These are phyloP conservation scores for Clamator glandarius DNA, from an alignment of 2,797 vertebrate species.

Conservation along the genomic window DNA sequence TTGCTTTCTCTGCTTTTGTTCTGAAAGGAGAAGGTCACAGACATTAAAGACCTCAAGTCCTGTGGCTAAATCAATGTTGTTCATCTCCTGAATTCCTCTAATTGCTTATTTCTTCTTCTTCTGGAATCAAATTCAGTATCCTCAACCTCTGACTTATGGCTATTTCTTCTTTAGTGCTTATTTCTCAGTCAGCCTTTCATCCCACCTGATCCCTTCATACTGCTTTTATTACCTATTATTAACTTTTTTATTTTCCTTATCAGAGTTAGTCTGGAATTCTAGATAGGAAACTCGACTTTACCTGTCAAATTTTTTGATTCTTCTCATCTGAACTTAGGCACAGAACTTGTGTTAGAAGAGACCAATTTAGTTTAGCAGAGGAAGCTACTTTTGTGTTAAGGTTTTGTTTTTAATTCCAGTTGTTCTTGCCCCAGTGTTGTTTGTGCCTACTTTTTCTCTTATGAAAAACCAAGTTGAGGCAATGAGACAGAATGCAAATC, in stretches of 20 bases:
- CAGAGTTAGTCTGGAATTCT: neutral
- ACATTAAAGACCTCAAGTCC: neutral
- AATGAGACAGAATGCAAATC: neutral
- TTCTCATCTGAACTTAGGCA: neutral
- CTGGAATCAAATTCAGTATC: neutral
- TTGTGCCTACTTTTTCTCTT: neutral
- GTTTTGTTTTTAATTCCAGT: neutral
- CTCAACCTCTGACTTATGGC: neutral
- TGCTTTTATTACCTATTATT: neutral
- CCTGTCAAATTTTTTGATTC: neutral
- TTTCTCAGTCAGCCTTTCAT: neutral
- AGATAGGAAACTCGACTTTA: neutral
- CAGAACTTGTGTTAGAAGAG: neutral
- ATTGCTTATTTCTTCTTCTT: constrained; percentile 13
- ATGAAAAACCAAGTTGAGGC: neutral
- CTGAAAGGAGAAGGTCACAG: neutral
- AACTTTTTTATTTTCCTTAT: neutral
- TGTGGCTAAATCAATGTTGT: neutral
- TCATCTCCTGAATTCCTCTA: neutral
- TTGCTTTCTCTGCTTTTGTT: neutral
- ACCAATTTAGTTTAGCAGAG: neutral
- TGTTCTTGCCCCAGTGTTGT: neutral
- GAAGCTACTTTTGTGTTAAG: neutral
- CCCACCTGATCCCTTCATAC: neutral
- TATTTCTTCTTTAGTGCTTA: neutral